Conservation (phyloP, 2,888 invertebrate genomes). For the Eupelmus urozonus region DNA sequence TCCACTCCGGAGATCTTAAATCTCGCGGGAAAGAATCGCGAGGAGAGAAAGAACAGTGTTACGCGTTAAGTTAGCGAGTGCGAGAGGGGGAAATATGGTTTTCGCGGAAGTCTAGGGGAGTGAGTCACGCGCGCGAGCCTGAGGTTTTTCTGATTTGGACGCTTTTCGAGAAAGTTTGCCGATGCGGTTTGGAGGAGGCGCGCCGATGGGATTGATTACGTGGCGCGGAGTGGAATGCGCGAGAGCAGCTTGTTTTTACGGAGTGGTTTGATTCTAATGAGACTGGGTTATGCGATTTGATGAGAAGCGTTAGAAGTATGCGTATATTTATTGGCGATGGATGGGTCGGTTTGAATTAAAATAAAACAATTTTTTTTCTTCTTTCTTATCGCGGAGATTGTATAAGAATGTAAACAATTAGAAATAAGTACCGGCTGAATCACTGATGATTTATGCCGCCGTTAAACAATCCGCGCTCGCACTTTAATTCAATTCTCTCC, state of each 20-base stretch:
- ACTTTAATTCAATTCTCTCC: not conserved
- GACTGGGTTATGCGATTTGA: no score
- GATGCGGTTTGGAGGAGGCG: not conserved
- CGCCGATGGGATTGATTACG: no score
- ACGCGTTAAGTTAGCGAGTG: not conserved
- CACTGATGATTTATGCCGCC: slow-evolving; percentile 7
- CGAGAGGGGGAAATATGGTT: not conserved
- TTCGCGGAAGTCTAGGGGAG: slow-evolving; percentile 1
- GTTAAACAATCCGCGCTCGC: not conserved
- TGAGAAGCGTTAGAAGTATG: not conserved
- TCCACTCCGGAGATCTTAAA: no score
- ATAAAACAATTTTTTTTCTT: not conserved
- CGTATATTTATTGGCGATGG: not conserved
- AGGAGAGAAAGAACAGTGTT: not conserved
- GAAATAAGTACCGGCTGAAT: slow-evolving; percentile 33
- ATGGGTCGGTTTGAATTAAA: slow-evolving; percentile 9
- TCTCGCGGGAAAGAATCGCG: no score
- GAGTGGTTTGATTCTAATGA: no score
- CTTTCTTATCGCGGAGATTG: slow-evolving; percentile 17
- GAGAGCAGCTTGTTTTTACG: no score
- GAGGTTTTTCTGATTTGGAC: not conserved
- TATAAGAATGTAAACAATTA: slow-evolving; percentile 44
- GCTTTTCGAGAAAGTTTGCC: slow-evolving; percentile 2
- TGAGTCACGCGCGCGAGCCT: not conserved
- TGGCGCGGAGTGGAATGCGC: no score